Evolutionary conservation across 1,140 invertebrate genomes (phyloP).

Genomic region (Rhyzopertha dominica): DNA sequence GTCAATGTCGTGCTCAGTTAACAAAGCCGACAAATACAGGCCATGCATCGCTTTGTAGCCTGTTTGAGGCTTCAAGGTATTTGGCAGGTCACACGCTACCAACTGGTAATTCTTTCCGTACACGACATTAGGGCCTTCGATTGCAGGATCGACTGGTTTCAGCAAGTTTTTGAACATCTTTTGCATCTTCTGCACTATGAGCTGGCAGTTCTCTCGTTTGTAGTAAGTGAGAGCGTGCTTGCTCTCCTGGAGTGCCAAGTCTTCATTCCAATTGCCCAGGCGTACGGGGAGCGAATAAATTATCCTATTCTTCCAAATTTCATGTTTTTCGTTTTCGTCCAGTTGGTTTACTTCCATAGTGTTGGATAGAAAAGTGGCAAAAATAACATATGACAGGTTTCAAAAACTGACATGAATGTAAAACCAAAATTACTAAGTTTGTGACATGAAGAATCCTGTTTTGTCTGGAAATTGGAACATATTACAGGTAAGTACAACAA

Average conservation of each 20-base stretch:
- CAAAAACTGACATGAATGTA: too few species aligned
- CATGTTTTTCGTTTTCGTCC: slow-evolving; percentile 19
- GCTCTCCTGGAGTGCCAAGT: slow-evolving; percentile 33
- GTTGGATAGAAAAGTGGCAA: too few species aligned
- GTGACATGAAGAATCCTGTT: too few species aligned
- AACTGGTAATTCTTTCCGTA: slow-evolving; percentile 37
- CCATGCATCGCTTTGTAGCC: slow-evolving; percentile 11
- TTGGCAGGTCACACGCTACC: slow-evolving; percentile 27
- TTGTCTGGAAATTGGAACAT: too few species aligned
- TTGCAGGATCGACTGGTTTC: slow-evolving; percentile 24
- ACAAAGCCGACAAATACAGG: slow-evolving; percentile 36
- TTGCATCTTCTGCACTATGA: slow-evolving; percentile 36
- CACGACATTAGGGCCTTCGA: slow-evolving; percentile 21
- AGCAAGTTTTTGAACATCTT: slow-evolving; percentile 39
- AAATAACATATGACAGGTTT: too few species aligned
- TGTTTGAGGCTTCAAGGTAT: slow-evolving; percentile 13
- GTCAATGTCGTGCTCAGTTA: slow-evolving; percentile 40
- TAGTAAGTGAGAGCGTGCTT: slow-evolving; percentile 29
- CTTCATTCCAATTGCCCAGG: slow-evolving; percentile 39
- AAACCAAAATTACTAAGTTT: too few species aligned
- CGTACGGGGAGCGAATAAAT: slow-evolving; percentile 33
- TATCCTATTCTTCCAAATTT: slow-evolving; percentile 32
- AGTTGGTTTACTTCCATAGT: too few species aligned
- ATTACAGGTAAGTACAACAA: too few species aligned
- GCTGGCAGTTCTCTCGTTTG: slow-evolving; percentile 35